phyloP scores from a whole-genome alignment of 2,797 vertebrate genomes.

The Trachops cirrhosus region DNA sequence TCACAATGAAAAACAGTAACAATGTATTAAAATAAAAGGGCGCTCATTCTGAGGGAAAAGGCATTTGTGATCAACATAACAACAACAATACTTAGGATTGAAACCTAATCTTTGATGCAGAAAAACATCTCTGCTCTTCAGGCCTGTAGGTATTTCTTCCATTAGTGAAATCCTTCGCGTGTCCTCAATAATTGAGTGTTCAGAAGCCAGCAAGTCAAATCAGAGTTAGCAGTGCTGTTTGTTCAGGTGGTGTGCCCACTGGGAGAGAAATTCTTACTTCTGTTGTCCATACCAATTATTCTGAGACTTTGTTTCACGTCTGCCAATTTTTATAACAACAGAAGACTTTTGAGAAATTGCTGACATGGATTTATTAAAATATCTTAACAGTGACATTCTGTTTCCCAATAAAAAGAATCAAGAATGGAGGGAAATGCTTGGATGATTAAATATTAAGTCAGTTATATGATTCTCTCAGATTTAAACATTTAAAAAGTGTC shows the following conservation, averaged over 20 bases:
- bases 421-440: background rate
- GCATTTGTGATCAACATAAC: background rate
- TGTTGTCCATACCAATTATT: constrained; percentile 80
- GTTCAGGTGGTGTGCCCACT: constrained; percentile 82
- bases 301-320: constrained; percentile 75
- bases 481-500: constrained; percentile 39
- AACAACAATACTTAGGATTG: constrained; percentile 20
- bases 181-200: constrained; percentile 80
- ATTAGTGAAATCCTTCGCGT: constrained; percentile 75
- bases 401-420: constrained; percentile 55
- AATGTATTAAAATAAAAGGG: background rate
- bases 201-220: constrained; percentile 77
- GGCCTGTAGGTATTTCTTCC: constrained; percentile 47
- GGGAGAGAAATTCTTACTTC: constrained; percentile 78
- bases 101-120: constrained; percentile 47
- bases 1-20: rapidly evolving
- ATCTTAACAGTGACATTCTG: constrained; percentile 50
- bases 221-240: constrained; percentile 81
- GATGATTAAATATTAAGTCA: constrained; percentile 33
- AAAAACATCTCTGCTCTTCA: constrained; percentile 60
- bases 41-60: background rate
- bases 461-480: background rate
- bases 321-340: constrained; percentile 81
- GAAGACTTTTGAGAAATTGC: constrained; percentile 78
- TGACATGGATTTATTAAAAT: constrained; percentile 76